These are phyloP conservation scores for Huso huso DNA, from an alignment of 2,797 vertebrate genomes.

Conservation along the genomic window DNA sequence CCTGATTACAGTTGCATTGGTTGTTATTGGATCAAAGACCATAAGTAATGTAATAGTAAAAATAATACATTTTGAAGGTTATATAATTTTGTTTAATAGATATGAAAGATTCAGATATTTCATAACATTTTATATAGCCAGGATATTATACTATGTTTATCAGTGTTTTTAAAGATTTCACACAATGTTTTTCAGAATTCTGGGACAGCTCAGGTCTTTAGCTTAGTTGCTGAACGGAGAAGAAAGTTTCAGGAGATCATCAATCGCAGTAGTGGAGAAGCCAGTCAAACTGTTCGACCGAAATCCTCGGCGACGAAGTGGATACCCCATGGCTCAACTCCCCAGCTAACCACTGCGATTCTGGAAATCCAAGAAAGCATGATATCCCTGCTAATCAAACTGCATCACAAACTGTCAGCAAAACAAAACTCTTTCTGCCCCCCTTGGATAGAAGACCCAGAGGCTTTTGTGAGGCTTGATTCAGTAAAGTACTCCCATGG, in stretches of 20 bases:
- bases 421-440: slow-evolving; percentile 87
- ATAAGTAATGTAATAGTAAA: too few relatives aligned
- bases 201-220: slow-evolving; percentile 95
- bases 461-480: slow-evolving; percentile 64
- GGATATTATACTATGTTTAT: slow-evolving; percentile 16
- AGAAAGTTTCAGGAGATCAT: slow-evolving; percentile 99
- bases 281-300: slow-evolving; percentile 78
- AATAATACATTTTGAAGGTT: too few relatives aligned
- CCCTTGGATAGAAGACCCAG: slow-evolving; percentile 79
- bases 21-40: too few relatives aligned
- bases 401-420: slow-evolving; percentile 96
- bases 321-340: slow-evolving; percentile 75
- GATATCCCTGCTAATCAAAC: slow-evolving; percentile 91
- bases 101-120: too few relatives aligned
- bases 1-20: too few relatives aligned
- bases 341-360: slow-evolving; percentile 92
- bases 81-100: too few relatives aligned
- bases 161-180: slow-evolving; percentile 14
- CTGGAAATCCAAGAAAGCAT: slow-evolving; percentile 97
- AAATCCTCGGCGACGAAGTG: slow-evolving; percentile 82
- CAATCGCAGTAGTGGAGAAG: slow-evolving; percentile 86
- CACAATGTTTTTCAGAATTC: slow-evolving; percentile 65
- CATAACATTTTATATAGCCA: too few relatives aligned
- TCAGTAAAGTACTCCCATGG: slow-evolving; percentile 75
- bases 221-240: slow-evolving; percentile 90